Percentiles rank a stretch among this genome's conserved stretches.
These are phyloP conservation scores for Zalophus californianus DNA, from an alignment of 2,797 vertebrate species.

Conservation along the genomic window DNA sequence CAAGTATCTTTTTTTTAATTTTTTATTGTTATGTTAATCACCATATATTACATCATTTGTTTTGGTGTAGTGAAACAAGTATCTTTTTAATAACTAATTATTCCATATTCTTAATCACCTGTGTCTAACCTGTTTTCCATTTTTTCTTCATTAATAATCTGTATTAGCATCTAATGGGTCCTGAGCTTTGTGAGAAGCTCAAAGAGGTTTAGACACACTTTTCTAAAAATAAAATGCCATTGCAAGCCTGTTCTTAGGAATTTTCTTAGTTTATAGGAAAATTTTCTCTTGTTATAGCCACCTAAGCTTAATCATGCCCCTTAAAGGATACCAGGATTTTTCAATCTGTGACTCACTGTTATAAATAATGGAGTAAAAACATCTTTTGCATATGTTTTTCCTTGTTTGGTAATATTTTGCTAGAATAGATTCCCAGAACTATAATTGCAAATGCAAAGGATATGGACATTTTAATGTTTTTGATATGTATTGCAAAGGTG, in stretches of 20 bases:
- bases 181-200: not conserved
- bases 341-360: not conserved
- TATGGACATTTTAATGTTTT: not conserved
- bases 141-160: slow-evolving; percentile 21
- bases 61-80: too few species aligned
- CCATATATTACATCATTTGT: too few species aligned
- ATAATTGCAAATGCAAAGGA: not conserved
- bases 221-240: slow-evolving; percentile 45
- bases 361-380: slow-evolving; percentile 10
- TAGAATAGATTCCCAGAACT: not conserved
- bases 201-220: slow-evolving; percentile 8
- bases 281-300: not conserved
- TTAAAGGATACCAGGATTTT: not conserved
- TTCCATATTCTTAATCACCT: slow-evolving; percentile 5
- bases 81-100: slow-evolving; percentile 18
- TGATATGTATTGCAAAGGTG: not conserved
- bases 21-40: too few species aligned
- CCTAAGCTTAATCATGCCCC: not conserved
- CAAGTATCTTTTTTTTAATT: not conserved
- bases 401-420: slow-evolving; percentile 36
- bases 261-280: slow-evolving; percentile 19
- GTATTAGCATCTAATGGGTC: slow-evolving; percentile 39
- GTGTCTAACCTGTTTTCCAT: slow-evolving; percentile 47
- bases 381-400: not conserved
- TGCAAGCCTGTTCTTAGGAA: not conserved